Conservation (phyloP, 1,140 invertebrate genomes). For the Calycopis cecrops region DNA sequence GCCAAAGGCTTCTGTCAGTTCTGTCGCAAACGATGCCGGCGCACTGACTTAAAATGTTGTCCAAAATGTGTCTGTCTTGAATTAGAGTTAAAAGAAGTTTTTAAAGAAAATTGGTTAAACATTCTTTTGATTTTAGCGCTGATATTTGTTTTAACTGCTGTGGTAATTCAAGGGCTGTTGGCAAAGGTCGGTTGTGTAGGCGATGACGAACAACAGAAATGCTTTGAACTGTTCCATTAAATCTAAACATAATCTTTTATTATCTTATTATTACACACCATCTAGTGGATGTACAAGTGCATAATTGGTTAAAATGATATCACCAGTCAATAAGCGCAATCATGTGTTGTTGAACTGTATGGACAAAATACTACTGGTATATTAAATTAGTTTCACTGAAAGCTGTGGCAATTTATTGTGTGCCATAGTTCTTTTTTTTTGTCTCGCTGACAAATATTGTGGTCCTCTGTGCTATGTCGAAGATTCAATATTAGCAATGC, state of each 20-base stretch:
- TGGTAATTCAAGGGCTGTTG: slow-evolving; percentile 49
- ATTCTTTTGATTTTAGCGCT: slow-evolving; percentile 51
- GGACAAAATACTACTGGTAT: too few species aligned
- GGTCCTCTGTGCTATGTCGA: too few species aligned
- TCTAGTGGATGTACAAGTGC: too few species aligned
- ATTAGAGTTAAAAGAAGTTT: slow-evolving; percentile 42
- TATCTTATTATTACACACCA: too few species aligned
- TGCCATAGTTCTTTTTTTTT: not conserved
- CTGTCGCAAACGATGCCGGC: slow-evolving; percentile 46
- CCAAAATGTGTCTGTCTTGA: slow-evolving; percentile 51
- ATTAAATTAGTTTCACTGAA: too few species aligned
- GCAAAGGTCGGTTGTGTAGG: slow-evolving; percentile 37
- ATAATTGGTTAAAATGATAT: too few species aligned
- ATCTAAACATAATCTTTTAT: too few species aligned
- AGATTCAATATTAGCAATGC: not conserved
- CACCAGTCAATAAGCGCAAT: too few species aligned
- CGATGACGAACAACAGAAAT: slow-evolving; percentile 26
- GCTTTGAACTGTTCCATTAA: slow-evolving; percentile 40
- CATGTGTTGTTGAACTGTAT: too few species aligned
- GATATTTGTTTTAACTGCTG: slow-evolving; percentile 46
- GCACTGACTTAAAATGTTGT: slow-evolving; percentile 52
- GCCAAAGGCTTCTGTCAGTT: slow-evolving; percentile 48
- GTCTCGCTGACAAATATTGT: too few species aligned
- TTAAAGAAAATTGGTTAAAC: slow-evolving; percentile 64
- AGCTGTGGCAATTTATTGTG: too few species aligned